phyloP scores from a whole-genome alignment of 2,888 invertebrate species.

The Tholera decimalis region DNA sequence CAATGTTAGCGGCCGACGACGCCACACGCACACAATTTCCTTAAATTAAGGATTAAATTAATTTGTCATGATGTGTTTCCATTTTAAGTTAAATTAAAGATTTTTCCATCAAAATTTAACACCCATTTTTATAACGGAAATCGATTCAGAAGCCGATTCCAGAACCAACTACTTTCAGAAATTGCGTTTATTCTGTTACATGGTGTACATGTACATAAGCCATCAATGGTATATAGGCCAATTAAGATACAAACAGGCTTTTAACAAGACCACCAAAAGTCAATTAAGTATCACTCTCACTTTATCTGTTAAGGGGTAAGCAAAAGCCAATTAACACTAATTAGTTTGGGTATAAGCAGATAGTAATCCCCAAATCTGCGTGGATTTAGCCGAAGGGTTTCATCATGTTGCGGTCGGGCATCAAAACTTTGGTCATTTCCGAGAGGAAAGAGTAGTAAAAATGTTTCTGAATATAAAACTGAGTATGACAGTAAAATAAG shows the following conservation, averaged over 20 bases:
- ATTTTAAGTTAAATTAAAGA: too few relatives aligned
- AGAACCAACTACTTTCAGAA: too few relatives aligned
- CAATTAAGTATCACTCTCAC: constrained; percentile 63
- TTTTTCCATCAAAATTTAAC: too few relatives aligned
- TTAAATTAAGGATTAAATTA: too few relatives aligned
- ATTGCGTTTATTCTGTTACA: too few relatives aligned
- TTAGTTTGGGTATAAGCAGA: constrained; percentile 65
- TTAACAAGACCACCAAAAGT: constrained; percentile 51
- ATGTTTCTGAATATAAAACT: constrained; percentile 11
- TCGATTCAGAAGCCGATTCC: too few relatives aligned
- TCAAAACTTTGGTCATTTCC: constrained; percentile 41
- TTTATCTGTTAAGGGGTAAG: constrained; percentile 60
- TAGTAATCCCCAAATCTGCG: constrained; percentile 58
- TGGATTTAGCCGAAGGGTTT: constrained; percentile 53
- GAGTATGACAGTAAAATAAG: constrained; percentile 9
- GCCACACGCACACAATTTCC: too few relatives aligned
- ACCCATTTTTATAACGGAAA: too few relatives aligned
- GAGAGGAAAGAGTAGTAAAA: constrained; percentile 19
- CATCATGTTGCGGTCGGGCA: constrained; percentile 36
- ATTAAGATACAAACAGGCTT: constrained; percentile 35
- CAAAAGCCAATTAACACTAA: constrained; percentile 65
- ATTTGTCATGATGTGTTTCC: too few relatives aligned
- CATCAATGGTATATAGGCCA: constrained; percentile 46
- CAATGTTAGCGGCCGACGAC: too few relatives aligned
- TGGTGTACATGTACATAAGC: too few relatives aligned